Evolutionary conservation across 2,888 invertebrate genomes (phyloP).

Genomic region (Diaprepes abbreviatus): DNA sequence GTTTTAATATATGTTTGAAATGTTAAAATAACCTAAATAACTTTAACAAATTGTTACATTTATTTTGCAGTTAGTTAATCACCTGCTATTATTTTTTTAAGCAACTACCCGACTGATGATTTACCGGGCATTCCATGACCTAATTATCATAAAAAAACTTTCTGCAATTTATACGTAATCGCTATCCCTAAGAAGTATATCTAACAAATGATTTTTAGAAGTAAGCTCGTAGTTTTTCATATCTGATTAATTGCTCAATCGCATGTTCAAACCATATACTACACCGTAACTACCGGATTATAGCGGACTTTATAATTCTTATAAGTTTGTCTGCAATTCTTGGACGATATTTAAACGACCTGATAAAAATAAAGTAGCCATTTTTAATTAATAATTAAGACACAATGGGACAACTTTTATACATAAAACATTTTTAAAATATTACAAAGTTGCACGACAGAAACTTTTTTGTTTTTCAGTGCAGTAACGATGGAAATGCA

Average conservation of each 20-base stretch:
- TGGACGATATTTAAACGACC: conserved; percentile 40
- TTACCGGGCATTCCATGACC: too few relatives aligned
- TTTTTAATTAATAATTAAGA: conserved; percentile 45
- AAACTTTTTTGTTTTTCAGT: conserved; percentile 21
- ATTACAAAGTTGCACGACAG: conserved; percentile 32
- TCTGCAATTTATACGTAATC: neutral
- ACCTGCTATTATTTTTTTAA: too few relatives aligned
- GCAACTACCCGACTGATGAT: too few relatives aligned
- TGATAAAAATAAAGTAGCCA: conserved; percentile 41
- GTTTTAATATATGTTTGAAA: too few relatives aligned
- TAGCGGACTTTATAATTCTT: conserved; percentile 37
- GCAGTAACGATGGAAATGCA: conserved; percentile 38
- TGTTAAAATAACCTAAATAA: too few relatives aligned
- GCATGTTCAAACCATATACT: conserved; percentile 55
- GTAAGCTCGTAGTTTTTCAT: conserved; percentile 56
- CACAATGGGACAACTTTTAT: conserved; percentile 41
- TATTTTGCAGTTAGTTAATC: too few relatives aligned
- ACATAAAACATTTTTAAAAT: conserved; percentile 38
- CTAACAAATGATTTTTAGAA: conserved; percentile 48
- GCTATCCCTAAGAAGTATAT: conserved; percentile 24
- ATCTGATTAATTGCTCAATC: conserved; percentile 61
- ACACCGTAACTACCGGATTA: conserved; percentile 33
- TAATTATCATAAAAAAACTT: too few relatives aligned
- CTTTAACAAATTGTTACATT: too few relatives aligned
- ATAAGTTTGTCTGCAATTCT: conserved; percentile 44